These are phyloP conservation scores for Burhinus bistriatus DNA, from an alignment of 2,113 vertebrate genomes.

Conservation along the genomic window DNA sequence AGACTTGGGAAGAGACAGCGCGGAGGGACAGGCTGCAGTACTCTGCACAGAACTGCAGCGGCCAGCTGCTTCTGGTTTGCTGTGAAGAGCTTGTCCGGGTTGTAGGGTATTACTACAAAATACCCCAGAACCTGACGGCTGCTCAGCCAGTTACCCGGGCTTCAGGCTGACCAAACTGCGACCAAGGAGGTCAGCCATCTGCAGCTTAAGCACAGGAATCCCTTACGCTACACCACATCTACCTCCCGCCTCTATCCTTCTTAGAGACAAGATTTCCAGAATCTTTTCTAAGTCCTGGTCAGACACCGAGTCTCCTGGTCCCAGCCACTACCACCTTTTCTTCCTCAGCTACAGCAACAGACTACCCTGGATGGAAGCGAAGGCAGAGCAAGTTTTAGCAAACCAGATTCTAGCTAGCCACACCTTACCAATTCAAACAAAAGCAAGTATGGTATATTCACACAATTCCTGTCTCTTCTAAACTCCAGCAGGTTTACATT, in stretches of 20 bases:
- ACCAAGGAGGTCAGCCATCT: not conserved
- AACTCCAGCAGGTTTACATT: not conserved
- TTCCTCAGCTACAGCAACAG: not conserved
- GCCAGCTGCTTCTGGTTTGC: not conserved
- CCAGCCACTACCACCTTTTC: not conserved
- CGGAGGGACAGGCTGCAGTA: not conserved
- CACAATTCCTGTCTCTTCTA: not conserved
- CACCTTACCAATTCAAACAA: not conserved
- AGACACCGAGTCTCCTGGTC: not conserved
- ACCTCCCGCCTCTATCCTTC: not conserved
- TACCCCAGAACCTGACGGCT: not conserved
- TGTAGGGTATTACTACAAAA: accelerated
- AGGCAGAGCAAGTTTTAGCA: not conserved
- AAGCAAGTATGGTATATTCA: not conserved
- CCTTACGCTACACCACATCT: not conserved
- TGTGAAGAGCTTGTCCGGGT: accelerated
- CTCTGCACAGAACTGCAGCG: not conserved
- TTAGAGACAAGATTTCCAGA: not conserved
- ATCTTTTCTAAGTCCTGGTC: not conserved
- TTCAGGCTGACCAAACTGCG: not conserved
- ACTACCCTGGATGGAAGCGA: accelerated
- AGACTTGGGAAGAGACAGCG: not conserved
- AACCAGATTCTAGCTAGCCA: not conserved
- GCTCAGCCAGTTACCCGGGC: not conserved
- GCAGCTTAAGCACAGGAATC: not conserved